These are phyloP conservation scores for Zenarchopterus dispar DNA, from an alignment of 2,797 vertebrate genomes.

Conservation along the genomic window DNA sequence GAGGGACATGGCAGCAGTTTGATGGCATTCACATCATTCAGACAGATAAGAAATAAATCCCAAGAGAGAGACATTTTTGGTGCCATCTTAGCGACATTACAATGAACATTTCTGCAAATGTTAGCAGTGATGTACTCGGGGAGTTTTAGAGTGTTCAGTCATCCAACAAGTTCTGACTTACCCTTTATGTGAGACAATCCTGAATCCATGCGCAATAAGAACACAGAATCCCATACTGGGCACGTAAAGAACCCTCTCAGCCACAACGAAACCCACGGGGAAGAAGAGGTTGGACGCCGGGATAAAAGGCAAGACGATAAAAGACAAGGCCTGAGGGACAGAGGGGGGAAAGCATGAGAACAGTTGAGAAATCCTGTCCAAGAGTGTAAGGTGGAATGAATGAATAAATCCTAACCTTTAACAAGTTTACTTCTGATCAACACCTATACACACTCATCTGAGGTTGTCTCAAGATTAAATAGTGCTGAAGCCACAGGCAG, in stretches of 20 bases:
- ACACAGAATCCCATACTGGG: conserved; percentile 99
- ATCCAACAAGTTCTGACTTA: no score
- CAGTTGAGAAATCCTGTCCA: not conserved
- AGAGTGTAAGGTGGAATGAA: not conserved
- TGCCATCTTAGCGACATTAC: no score
- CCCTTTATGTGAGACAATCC: conserved; percentile 88
- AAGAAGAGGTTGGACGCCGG: conserved; percentile 99
- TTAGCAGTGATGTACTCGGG: no score
- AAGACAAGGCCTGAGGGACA: conserved; percentile 88
- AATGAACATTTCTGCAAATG: no score
- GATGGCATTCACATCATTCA: no score
- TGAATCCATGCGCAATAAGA: conserved; percentile 94
- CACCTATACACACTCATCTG: not conserved
- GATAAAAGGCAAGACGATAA: conserved; percentile 95
- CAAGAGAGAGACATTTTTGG: no score
- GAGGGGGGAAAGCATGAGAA: no score
- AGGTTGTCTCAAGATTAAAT: not conserved
- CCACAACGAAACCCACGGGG: conserved; percentile 97
- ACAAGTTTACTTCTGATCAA: not conserved
- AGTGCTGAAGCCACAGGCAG: no score
- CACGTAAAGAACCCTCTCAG: conserved; percentile 95
- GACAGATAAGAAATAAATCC: no score
- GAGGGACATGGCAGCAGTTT: no score
- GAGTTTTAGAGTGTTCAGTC: no score
- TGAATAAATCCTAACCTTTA: not conserved